Conservation (phyloP, 2,888 invertebrate genomes). For the Sialis lutaria region DNA sequence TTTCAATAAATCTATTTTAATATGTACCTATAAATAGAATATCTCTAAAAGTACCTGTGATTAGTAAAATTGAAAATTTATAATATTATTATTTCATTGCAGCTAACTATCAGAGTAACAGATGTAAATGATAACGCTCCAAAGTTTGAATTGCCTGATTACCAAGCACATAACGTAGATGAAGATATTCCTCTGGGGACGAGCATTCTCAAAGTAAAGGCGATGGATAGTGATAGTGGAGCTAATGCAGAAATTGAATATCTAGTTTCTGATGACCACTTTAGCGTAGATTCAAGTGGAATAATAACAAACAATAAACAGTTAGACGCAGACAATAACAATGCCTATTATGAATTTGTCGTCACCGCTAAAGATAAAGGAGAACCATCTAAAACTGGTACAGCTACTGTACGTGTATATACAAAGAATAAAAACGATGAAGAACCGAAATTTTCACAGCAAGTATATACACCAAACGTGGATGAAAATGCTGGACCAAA, state of each 20-base stretch:
- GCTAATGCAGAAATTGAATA: conserved; percentile 91
- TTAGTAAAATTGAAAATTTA: neutral
- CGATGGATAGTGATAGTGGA: conserved; percentile 89
- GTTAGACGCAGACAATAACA: conserved; percentile 89
- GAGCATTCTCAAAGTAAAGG: conserved; percentile 85
- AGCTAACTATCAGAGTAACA: conserved; percentile 84
- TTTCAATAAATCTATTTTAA: neutral
- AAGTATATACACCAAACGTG: conserved; percentile 91
- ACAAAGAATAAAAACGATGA: conserved; percentile 98
- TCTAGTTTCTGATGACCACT: conserved; percentile 81
- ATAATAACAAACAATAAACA: conserved; percentile 85
- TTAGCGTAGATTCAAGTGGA: conserved; percentile 83
- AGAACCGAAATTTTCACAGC: conserved; percentile 90
- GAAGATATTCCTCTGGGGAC: conserved; percentile 88
- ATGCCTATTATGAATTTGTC: conserved; percentile 87
- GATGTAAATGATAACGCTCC: conserved; percentile 98
- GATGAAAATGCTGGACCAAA: conserved; percentile 92
- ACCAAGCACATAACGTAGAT: conserved; percentile 90
- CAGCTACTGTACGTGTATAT: conserved; percentile 85
- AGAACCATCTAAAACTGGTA: conserved; percentile 79
- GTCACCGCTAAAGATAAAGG: conserved; percentile 93
- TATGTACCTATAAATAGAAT: neutral
- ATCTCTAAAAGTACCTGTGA: neutral
- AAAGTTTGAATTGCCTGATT: conserved; percentile 89
- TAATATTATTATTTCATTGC: conserved; percentile 18